phyloP scores from a whole-genome alignment of 2,113 vertebrate species.

The Lophochroa leadbeateri region DNA sequence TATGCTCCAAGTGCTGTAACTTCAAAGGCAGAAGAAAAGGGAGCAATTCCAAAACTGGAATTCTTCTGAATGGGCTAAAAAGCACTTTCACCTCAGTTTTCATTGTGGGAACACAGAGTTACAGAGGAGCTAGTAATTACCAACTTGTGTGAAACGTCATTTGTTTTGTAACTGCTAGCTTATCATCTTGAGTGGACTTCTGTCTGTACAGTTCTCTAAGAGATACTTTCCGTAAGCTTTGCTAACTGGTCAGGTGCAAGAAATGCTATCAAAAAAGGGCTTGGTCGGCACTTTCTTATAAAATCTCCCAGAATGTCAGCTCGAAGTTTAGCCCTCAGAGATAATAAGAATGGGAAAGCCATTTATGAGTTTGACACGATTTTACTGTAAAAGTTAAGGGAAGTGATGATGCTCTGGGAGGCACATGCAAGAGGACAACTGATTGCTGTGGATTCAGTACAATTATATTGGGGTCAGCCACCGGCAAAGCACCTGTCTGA shows the following conservation, averaged over 20 bases:
- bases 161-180: background rate
- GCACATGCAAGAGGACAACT: background rate
- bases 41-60: background rate
- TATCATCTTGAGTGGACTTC: background rate
- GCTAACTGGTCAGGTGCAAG: background rate
- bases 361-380: constrained; percentile 39
- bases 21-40: background rate
- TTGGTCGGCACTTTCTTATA: background rate
- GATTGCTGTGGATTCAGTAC: background rate
- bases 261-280: background rate
- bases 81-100: background rate
- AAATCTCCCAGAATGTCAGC: constrained; percentile 14
- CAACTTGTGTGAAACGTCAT: background rate
- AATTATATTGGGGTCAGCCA: constrained; percentile 18
- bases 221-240: background rate
- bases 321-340: background rate
- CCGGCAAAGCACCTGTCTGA: background rate
- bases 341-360: background rate
- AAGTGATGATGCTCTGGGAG: background rate
- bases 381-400: background rate
- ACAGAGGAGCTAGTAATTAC: background rate
- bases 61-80: background rate
- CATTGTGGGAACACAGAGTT: background rate
- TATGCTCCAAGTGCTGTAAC: fast-evolving
- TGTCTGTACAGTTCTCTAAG: background rate